Base-by-base conservation (phyloP, 2,113 vertebrate species). In the Chinchilla lanigera region DNA sequence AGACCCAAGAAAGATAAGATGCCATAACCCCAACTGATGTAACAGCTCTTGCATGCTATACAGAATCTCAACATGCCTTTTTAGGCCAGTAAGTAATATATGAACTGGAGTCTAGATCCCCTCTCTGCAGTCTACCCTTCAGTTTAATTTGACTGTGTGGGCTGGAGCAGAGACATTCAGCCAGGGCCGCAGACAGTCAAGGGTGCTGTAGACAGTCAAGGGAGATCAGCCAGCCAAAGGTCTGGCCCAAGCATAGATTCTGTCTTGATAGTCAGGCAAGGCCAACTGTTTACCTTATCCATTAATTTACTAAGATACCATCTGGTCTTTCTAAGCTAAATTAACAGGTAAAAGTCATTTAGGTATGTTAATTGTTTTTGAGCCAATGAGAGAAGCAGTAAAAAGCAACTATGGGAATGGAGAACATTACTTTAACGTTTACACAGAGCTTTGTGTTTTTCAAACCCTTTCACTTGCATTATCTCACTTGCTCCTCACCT, bases 271-370 rank as follows among this genome's bases (percentile, higher is more conserved):
- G 69, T 92, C n/a, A 61, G 69, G 69, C 73, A 90, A 94, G 13
- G 77, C 35, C 52, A 92, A 93, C 41, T 41, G 5, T 92, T 94
- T 81, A 95, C 69, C 35, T 82, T 93, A 92, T 47, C 56, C 26
- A 87, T 95, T 96, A 97, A 95, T 85, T 93, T 86, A 86, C 54
- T 78, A 92, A 81, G 73, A 94, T 26, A 83, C 84, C 90, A 96
- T 86, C 81, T 96, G 95, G 75, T 78, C 75, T 95, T 93, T 93
- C 87, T 78, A 92, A 93, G 77, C 38, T 54, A 90, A 97, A 97
- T 95, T 92, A 96, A 95, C 63, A 92, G 10, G 33, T 58, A 89
- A 91, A 95, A 96, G 87, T 87, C 90, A 86, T 88, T 96, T 92
- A 89, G 86, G 80, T 88, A 86, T 73, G 84, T 73, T 96, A 93